Evolutionary conservation across 1,140 invertebrate species (phyloP), one percentile per base, ranked within the genome.

Genomic region (Atta texana): DNA sequence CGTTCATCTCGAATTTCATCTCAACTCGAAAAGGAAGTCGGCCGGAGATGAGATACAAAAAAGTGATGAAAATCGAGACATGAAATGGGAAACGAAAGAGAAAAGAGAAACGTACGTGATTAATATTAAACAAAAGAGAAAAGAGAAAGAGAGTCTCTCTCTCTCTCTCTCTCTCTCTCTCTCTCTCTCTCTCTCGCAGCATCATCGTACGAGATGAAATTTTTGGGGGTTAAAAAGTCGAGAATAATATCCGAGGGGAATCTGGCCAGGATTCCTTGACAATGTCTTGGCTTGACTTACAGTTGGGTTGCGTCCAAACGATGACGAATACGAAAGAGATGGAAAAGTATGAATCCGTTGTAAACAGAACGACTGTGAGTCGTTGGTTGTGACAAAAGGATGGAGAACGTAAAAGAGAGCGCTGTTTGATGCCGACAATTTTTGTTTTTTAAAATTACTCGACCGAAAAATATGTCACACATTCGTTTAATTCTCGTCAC

Each of bases 301-400:
- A 92, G 91, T 94, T 94, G 94, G 92, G 64, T 55, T 51, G 49
- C n/a, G 64, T 91, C 94, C 94, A 95, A 94, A 87, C 63, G 89
- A 90, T 94, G 94, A 94, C 93, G 93, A 94, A 91, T 93, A 92
- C 87, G 85, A 86, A 57, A n/a, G n/a, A 68, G 64, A 21, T 31
- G 14, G 57, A 61, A 4, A 39, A 61, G 80, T 64, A 34, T 28
- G 88, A 85, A 69, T 63, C 57, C 49, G 75, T n/a, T 59, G 85
- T 91, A 91, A 89, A 91, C 86, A 88, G 86, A 81, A 53, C 77
- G 53, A 24, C 44, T 44, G 80, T 71, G 66, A 90, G 85, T 88
- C 76, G 80, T 24, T 24, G 63, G 63, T n/a, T 21, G 24, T 39
- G 59, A 61, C 12, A 57, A 87, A 77, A 39, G 51, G 21, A 12